Conservation (phyloP, 2,797 vertebrate species). For the Gouania willdenowi region DNA sequence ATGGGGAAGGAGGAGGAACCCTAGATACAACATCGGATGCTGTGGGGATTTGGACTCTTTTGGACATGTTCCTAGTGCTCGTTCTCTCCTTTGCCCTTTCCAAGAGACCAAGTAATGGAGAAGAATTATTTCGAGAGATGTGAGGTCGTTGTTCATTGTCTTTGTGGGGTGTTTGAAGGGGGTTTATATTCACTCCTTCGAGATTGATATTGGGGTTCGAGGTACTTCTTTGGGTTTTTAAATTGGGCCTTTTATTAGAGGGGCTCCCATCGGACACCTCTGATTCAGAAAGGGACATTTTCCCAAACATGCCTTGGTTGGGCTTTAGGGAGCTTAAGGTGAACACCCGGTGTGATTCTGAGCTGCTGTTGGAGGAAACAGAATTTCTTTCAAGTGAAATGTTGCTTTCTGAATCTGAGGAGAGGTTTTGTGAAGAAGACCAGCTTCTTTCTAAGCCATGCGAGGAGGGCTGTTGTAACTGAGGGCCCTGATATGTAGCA, state of each 20-base stretch:
- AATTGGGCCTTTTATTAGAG: slow-evolving; percentile 23
- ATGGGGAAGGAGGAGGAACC: slow-evolving; percentile 24
- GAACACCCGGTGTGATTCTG: slow-evolving; percentile 46
- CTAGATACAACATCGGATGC: neutral
- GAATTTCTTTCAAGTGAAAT: slow-evolving; percentile 28
- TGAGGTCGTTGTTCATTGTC: neutral
- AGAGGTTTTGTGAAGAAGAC: slow-evolving; percentile 22
- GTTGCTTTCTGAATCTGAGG: slow-evolving; percentile 45
- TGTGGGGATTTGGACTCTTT: slow-evolving; percentile 15
- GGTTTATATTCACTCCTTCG: neutral
- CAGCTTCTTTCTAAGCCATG: neutral
- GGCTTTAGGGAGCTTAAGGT: slow-evolving; percentile 56
- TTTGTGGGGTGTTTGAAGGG: neutral
- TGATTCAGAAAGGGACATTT: slow-evolving; percentile 44
- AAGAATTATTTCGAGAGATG: slow-evolving; percentile 4
- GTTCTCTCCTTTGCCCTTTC: slow-evolving; percentile 60
- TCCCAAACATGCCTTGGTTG: slow-evolving; percentile 48
- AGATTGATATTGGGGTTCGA: slow-evolving; percentile 51
- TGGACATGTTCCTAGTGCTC: slow-evolving; percentile 26
- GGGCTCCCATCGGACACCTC: slow-evolving; percentile 32
- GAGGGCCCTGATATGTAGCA: slow-evolving; percentile 22
- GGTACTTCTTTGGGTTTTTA: slow-evolving; percentile 53
- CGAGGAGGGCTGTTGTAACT: neutral
- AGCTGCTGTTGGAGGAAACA: slow-evolving; percentile 8
- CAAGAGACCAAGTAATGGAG: slow-evolving; percentile 60